Evolutionary conservation across 2,797 vertebrate species (phyloP).

Genomic region (Protosalanx chinensis): DNA sequence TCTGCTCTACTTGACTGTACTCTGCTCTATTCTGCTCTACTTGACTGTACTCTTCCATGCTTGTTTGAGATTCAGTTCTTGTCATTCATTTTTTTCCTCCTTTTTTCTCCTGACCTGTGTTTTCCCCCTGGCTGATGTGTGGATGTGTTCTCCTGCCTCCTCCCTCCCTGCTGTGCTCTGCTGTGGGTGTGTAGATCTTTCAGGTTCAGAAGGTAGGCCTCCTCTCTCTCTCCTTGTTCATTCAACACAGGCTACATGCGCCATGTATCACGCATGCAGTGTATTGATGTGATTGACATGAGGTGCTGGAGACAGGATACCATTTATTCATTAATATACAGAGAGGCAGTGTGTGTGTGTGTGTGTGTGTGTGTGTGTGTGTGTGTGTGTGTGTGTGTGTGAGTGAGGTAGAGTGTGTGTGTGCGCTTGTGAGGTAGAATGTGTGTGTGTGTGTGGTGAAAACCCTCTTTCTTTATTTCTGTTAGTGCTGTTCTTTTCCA

Average conservation of each 20-base stretch:
- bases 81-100: constrained; percentile 16
- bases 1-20: neutral
- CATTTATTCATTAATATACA: too few species aligned
- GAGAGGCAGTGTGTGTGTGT: too few species aligned
- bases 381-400: too few species aligned
- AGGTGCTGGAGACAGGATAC: too few species aligned
- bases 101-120: neutral
- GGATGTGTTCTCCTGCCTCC: constrained; percentile 20
- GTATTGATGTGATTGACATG: too few species aligned
- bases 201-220: constrained; percentile 96
- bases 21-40: neutral
- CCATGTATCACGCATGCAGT: too few species aligned
- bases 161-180: constrained; percentile 7
- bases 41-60: neutral
- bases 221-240: constrained; percentile 6
- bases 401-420: neutral
- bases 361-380: too few species aligned
- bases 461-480: neutral
- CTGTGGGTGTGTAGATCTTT: constrained; percentile 81
- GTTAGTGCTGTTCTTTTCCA: constrained; percentile 10
- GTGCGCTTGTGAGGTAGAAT: too few species aligned
- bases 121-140: neutral
- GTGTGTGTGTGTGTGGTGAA: neutral
- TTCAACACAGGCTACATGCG: neutral
- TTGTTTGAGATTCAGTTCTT: neutral